Percentiles rank a stretch among this genome's conserved stretches.
Evolutionary conservation across 2,113 vertebrate genomes (phyloP).

Genomic region (Laticauda laticaudata): DNA sequence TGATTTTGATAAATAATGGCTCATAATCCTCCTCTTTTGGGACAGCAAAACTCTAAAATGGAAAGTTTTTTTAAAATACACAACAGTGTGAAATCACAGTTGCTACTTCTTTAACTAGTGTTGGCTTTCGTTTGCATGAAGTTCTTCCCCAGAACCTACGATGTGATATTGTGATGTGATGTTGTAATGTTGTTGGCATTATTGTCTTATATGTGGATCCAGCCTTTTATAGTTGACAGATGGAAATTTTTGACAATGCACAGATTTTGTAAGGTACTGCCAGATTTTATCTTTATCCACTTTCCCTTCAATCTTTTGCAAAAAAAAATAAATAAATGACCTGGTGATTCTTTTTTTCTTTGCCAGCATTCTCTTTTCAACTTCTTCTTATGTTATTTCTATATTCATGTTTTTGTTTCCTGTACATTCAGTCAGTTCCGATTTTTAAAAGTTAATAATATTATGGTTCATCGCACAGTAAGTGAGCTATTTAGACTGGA

Average conservation of each 20-base stretch:
- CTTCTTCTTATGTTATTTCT: background rate
- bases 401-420: background rate
- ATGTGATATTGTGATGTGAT: background rate
- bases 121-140: background rate
- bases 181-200: too few relatives aligned
- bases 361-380: background rate
- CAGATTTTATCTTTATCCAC: background rate
- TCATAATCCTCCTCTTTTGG: background rate
- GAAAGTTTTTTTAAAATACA: background rate
- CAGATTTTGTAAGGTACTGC: background rate
- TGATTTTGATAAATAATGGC: background rate
- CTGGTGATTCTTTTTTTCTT: background rate
- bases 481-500: background rate
- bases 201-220: background rate
- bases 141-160: background rate
- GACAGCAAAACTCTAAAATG: background rate
- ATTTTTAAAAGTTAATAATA: background rate
- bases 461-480: background rate
- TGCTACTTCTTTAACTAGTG: background rate
- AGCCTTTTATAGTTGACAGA: background rate
- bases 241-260: background rate
- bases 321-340: too few relatives aligned
- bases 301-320: background rate
- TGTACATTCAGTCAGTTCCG: background rate
- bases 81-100: background rate